phyloP scores from a whole-genome alignment of 2,113 vertebrate genomes.

The Pipa parva region DNA sequence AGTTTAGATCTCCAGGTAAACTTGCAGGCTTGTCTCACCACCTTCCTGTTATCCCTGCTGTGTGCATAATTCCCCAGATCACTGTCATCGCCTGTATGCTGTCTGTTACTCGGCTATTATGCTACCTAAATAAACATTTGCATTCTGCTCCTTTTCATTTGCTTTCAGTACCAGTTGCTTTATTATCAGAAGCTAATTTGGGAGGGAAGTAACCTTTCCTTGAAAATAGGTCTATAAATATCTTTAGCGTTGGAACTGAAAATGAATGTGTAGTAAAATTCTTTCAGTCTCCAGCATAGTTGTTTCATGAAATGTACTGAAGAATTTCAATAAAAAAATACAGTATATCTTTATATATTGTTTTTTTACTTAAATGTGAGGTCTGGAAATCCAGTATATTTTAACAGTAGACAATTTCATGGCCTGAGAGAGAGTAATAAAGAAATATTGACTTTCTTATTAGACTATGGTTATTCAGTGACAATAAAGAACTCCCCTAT shows the following conservation, averaged over 20 bases:
- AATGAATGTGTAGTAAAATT: neutral
- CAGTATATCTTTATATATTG: no score
- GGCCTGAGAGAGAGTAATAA: no score
- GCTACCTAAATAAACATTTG: conserved; percentile 46
- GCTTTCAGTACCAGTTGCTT: conserved; percentile 39
- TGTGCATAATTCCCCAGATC: conserved; percentile 26
- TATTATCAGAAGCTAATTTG: neutral
- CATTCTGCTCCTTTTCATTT: conserved; percentile 39
- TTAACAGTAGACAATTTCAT: no score
- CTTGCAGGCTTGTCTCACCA: conserved; percentile 15
- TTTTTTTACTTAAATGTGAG: no score
- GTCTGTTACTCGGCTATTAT: conserved; percentile 43
- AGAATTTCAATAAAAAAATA: no score
- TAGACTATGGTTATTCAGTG: no score
- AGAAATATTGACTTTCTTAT: no score
- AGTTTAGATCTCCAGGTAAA: conserved; percentile 12
- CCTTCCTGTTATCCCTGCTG: conserved; percentile 27
- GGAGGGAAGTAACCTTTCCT: conserved; percentile 13
- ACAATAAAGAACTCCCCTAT: no score
- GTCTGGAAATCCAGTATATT: no score
- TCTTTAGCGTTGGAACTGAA: neutral
- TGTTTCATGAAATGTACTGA: neutral
- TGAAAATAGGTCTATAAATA: conserved; percentile 11
- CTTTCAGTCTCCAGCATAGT: conserved; percentile 16
- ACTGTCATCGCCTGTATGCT: conserved; percentile 32